Evolutionary conservation across 2,797 vertebrate genomes (phyloP).

Genomic region (Holocentrus rufus): DNA sequence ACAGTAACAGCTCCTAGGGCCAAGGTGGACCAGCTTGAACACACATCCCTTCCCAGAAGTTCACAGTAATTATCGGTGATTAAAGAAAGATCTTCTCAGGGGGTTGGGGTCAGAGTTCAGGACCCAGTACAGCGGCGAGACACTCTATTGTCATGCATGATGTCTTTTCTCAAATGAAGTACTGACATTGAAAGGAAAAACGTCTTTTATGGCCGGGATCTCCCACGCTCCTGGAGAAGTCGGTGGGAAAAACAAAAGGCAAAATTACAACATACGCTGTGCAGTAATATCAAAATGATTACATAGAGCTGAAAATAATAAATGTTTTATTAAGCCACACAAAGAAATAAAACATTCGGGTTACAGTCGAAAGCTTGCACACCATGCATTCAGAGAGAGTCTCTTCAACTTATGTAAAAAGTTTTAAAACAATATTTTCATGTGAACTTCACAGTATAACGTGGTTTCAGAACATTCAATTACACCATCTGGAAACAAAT

Average conservation of each 20-base stretch:
- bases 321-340: constrained; percentile 61
- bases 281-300: constrained; percentile 7
- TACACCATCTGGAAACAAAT: constrained; percentile 39
- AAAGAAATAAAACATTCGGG: constrained; percentile 38
- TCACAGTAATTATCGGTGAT: constrained; percentile 65
- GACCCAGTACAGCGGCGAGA: constrained; percentile 55
- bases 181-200: constrained; percentile 34
- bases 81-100: constrained; percentile 64
- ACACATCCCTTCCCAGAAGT: constrained; percentile 35
- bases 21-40: neutral
- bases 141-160: constrained; percentile 64
- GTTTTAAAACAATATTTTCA: constrained; percentile 31
- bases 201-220: constrained; percentile 18
- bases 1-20: neutral
- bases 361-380: constrained; percentile 53
- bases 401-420: constrained; percentile 20
- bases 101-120: constrained; percentile 67
- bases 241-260: constrained; percentile 5
- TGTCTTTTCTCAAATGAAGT: constrained; percentile 53
- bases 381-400: constrained; percentile 70
- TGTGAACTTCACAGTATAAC: constrained; percentile 54
- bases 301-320: constrained; percentile 46
- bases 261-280: neutral
- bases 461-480: constrained; percentile 53
- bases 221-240: constrained; percentile 51